phyloP scores from a whole-genome alignment of 2,113 vertebrate species.

The Heptranchias perlo region DNA sequence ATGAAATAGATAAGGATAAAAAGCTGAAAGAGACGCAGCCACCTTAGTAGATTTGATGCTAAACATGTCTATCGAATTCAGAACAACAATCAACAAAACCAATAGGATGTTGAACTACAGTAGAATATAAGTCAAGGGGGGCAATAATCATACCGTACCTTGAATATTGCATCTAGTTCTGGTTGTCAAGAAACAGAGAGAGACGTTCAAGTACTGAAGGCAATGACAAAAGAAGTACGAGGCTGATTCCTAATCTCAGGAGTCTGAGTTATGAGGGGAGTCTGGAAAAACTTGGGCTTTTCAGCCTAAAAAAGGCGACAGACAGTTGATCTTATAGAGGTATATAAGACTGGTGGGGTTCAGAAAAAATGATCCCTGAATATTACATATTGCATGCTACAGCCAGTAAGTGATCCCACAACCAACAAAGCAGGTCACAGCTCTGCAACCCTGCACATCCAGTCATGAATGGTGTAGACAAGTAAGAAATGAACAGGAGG shows the following conservation, averaged over 20 bases:
- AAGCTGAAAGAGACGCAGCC: background rate
- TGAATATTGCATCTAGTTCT: background rate
- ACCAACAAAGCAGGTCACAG: background rate
- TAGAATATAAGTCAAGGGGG: background rate
- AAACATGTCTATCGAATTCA: background rate
- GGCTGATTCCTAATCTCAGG: background rate
- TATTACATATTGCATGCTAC: background rate
- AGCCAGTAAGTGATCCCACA: background rate
- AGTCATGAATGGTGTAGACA: background rate
- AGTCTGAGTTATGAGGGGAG: background rate
- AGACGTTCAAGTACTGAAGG: background rate
- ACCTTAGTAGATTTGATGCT: background rate
- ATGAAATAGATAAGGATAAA: slow-evolving; percentile 1
- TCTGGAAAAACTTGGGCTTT: background rate
- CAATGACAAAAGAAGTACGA: background rate
- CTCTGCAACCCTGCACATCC: background rate
- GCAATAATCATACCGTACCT: background rate
- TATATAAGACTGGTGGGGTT: background rate
- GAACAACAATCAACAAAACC: background rate
- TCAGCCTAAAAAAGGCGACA: background rate
- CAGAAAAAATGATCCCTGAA: background rate
- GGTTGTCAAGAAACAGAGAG: background rate
- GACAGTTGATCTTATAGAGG: background rate
- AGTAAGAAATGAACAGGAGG: background rate
- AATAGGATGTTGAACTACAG: background rate